A percentile compares a stretch with the other conserved stretches of the same genome.
Evolutionary conservation across 2,888 invertebrate species (phyloP).

Genomic region (Criorhina ranunculi): DNA sequence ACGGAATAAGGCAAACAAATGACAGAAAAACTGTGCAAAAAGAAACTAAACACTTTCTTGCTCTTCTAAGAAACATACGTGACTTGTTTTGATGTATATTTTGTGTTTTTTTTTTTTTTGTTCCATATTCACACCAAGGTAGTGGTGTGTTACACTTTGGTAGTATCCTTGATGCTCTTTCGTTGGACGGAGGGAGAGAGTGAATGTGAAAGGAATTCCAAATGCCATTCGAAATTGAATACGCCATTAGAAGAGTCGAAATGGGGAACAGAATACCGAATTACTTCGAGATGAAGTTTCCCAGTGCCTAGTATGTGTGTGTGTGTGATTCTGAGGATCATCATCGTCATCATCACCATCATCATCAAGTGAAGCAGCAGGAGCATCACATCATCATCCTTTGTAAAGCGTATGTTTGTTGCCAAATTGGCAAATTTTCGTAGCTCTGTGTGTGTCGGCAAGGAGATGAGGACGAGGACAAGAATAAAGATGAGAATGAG

Average conservation of each 20-base stretch:
- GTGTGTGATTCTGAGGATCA: conserved; percentile 56
- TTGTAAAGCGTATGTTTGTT: conserved; percentile 63
- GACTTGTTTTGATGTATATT: conserved; percentile 67
- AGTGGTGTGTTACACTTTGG: conserved; percentile 48
- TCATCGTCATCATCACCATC: conserved; percentile 66
- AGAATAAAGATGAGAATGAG: no score
- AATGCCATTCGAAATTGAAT: conserved; percentile 75
- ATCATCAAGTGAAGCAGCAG: conserved; percentile 54
- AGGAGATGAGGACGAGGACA: not conserved
- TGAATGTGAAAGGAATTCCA: conserved; percentile 70
- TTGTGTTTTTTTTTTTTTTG: conserved; percentile 19
- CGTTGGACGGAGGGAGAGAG: conserved; percentile 6
- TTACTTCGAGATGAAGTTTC: conserved; percentile 72
- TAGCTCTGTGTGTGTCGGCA: not conserved
- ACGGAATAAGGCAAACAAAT: conserved; percentile 59
- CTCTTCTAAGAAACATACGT: conserved; percentile 48
- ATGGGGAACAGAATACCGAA: conserved; percentile 72
- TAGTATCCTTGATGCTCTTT: conserved; percentile 17
- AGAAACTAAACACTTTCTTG: conserved; percentile 41
- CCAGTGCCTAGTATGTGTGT: conserved; percentile 24
- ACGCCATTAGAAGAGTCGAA: conserved; percentile 70
- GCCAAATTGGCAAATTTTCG: conserved; percentile 71
- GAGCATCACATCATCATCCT: conserved; percentile 59
- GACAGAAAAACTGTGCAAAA: conserved; percentile 45
- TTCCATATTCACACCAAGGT: conserved; percentile 17